phyloP scores from a whole-genome alignment of 1,140 invertebrate species.

The Sinella curviseta region DNA sequence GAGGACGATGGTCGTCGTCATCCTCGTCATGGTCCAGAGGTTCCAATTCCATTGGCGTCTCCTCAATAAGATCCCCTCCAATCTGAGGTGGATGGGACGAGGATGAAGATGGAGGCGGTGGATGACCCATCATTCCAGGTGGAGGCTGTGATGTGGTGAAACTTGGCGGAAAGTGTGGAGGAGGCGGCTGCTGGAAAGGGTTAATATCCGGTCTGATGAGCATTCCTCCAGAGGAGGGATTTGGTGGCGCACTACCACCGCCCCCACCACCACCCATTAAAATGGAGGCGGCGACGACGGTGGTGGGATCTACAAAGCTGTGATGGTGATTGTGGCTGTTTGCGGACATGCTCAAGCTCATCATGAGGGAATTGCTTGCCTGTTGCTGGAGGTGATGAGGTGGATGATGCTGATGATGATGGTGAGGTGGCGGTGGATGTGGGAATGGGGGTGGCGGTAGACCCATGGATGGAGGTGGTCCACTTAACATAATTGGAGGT shows the following conservation, averaged over 20 bases:
- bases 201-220: background rate
- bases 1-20: too few species aligned
- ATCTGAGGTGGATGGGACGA: slow-evolving; percentile 13
- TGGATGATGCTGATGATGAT: background rate
- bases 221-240: too few species aligned
- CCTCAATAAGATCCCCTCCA: slow-evolving; percentile 35
- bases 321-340: background rate
- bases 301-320: background rate
- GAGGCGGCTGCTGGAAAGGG: background rate
- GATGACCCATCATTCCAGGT: slow-evolving; percentile 27
- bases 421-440: slow-evolving; percentile 54
- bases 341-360: background rate
- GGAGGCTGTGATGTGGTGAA: background rate
- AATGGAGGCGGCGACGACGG: background rate
- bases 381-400: background rate
- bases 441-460: slow-evolving; percentile 57
- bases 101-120: slow-evolving; percentile 34
- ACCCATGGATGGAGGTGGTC: background rate
- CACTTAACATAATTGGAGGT: background rate
- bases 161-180: slow-evolving; percentile 1
- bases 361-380: background rate
- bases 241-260: background rate
- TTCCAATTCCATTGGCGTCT: slow-evolving; percentile 51
- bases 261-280: background rate
- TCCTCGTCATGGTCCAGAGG: slow-evolving; percentile 52